Conservation (phyloP, 2,888 invertebrate species). For the Pandemis heparana region DNA sequence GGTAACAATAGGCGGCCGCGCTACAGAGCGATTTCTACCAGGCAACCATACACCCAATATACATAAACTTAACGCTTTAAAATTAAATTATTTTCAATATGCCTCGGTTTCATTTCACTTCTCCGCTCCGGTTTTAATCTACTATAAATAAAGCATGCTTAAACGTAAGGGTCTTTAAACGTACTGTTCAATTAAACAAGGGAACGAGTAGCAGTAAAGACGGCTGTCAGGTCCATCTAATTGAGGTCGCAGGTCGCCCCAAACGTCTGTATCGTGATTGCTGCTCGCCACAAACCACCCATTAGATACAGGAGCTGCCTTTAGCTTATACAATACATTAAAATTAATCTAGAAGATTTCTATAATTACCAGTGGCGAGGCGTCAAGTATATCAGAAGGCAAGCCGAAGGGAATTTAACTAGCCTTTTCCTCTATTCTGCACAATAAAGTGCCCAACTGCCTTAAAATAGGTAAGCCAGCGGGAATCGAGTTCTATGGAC, state of each 20-base stretch:
- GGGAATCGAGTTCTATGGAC: no score
- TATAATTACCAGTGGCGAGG: no score
- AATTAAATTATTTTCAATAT: neutral
- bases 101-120: conserved; percentile 23
- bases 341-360: no score
- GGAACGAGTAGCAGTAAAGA: conserved; percentile 44
- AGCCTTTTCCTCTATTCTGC: no score
- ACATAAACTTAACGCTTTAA: neutral
- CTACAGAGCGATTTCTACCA: no score
- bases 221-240: conserved; percentile 35
- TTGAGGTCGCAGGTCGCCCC: conserved; percentile 44
- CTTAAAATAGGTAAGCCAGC: no score
- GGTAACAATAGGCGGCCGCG: no score
- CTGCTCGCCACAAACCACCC: neutral
- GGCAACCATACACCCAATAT: no score
- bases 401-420: no score
- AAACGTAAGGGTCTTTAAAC: conserved; percentile 32
- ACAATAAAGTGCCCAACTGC: no score
- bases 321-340: no score
- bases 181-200: conserved; percentile 42
- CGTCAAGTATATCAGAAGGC: no score
- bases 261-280: conserved; percentile 43
- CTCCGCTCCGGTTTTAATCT: conserved; percentile 31
- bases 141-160: conserved; percentile 28
- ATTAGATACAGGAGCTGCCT: neutral